These are phyloP conservation scores for Caerostris darwini DNA, from an alignment of 1,140 invertebrate species.

Conservation along the genomic window DNA sequence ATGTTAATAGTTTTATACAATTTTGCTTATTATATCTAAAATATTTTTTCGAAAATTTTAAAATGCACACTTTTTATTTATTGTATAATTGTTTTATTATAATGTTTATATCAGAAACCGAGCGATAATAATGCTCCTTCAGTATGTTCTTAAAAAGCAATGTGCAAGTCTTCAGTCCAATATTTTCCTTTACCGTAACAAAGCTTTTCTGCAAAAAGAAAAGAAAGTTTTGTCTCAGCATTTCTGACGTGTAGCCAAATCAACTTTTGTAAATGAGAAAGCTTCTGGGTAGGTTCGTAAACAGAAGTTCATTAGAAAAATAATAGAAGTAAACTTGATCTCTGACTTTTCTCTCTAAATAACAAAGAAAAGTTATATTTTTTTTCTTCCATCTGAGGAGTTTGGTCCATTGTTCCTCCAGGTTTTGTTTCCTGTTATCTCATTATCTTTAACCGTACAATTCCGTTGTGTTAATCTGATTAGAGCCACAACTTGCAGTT, in stretches of 20 bases:
- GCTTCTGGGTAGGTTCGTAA: slow-evolving; percentile 27
- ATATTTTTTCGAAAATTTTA: no score
- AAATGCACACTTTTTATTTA: no score
- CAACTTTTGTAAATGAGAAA: slow-evolving; percentile 40
- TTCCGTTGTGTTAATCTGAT: slow-evolving; percentile 69
- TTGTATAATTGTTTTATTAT: no score
- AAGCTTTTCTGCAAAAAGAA: not conserved
- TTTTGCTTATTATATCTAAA: no score
- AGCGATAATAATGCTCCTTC: not conserved
- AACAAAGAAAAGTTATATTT: slow-evolving; percentile 25
- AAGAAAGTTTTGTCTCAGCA: slow-evolving; percentile 2
- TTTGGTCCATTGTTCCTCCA: slow-evolving; percentile 42
- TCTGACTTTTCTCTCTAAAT: slow-evolving; percentile 25
- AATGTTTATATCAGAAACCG: no score
- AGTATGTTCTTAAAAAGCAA: not conserved
- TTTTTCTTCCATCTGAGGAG: not conserved
- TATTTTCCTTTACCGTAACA: slow-evolving; percentile 23
- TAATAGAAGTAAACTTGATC: slow-evolving; percentile 32
- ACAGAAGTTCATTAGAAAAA: slow-evolving; percentile 57
- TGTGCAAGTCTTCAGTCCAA: not conserved
- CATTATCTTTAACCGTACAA: slow-evolving; percentile 63
- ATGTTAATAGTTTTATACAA: no score
- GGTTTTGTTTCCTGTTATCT: slow-evolving; percentile 75
- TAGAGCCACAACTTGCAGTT: slow-evolving; percentile 31
- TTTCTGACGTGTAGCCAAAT: slow-evolving; percentile 47